Percentiles rank a stretch among this genome's conserved stretches.
These are phyloP conservation scores for Eustalomyia histrio DNA, from an alignment of 2,888 invertebrate genomes.

Conservation along the genomic window DNA sequence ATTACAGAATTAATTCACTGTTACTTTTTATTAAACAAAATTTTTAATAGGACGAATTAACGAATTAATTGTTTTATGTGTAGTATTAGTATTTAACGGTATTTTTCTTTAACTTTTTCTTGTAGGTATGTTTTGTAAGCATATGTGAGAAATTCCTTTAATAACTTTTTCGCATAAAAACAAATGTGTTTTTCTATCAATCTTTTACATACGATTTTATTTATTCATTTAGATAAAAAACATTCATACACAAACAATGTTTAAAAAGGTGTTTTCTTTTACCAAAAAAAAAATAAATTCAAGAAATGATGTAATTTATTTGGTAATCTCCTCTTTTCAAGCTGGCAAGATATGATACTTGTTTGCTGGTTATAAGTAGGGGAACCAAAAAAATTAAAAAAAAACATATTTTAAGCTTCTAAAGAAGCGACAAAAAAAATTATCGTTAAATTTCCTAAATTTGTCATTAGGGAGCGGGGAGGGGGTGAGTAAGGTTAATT, in stretches of 20 bases:
- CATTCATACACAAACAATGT: neutral
- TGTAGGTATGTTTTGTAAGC: neutral
- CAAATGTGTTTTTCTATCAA: slow-evolving; percentile 20
- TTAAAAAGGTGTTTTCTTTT: slow-evolving; percentile 37
- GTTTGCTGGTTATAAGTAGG: slow-evolving; percentile 22
- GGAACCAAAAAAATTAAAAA: no score
- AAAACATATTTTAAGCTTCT: no score
- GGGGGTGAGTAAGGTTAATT: no score
- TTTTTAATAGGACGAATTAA: no score
- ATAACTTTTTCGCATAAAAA: slow-evolving; percentile 3
- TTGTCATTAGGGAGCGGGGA: no score
- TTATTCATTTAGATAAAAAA: slow-evolving; percentile 20
- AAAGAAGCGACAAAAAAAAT: no score
- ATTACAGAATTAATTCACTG: no score
- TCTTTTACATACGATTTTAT: slow-evolving; percentile 18
- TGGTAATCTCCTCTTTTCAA: slow-evolving; percentile 35
- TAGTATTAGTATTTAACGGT: slow-evolving; percentile 37
- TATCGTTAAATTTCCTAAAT: no score
- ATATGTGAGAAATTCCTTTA: slow-evolving; percentile 41
- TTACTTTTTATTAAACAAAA: no score
- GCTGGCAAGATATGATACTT: slow-evolving; percentile 13
- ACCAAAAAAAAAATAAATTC: slow-evolving; percentile 16
- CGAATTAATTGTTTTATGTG: no score
- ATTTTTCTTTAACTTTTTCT: slow-evolving; percentile 28
- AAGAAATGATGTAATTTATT: slow-evolving; percentile 44